Base-by-base conservation (phyloP, 2,113 vertebrate species). In the Ochotona princeps region DNA sequence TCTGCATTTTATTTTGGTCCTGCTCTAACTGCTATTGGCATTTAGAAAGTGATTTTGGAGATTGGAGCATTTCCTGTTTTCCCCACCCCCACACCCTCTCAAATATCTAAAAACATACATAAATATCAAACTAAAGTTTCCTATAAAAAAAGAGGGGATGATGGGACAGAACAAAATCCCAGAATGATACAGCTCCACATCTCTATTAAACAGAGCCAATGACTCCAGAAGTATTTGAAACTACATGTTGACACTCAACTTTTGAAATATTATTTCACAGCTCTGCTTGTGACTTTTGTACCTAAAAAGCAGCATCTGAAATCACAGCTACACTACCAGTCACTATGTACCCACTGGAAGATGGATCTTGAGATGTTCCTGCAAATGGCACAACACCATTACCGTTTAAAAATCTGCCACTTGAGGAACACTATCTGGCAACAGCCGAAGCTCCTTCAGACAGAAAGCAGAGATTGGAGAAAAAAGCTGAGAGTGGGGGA, bases 391-490 rank as follows among this genome's bases (percentile, higher is more conserved):
- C 23, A 80, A 21, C 15, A 69, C 65, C 65, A 89, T 67, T 89
- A 72, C 18, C n/a, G 26, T 70, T 82, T 92, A 25, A 92, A 85
- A 88, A 65, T 32, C 7, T 95, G 85, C 49, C 74, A 88, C 51
- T 72, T 65, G 25, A 83, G 11, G 11, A 38, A 44, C 15, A 57
- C 65, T 32, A 70, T 66, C 74, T 75, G 88, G 79, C 86, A 57
- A 51, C 47, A 91, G 86, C 80, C 75, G 94, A 96, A 85, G 76
- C 32, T 93, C 54, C 85, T 92, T 92, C 57, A 57, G 76, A 79
- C 61, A 80, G 65, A 95, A 91, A 88, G 51, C 72, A n/a, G 81
- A 85, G 78, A 74, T 51, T n/a, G 47, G 61, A 79, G 72, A 78
- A 85, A 69, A 26, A 60, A 80, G 26, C 61, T 35, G 88, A 63